phyloP scores from a whole-genome alignment of 2,797 vertebrate genomes.

The Oreonectes daqikongensis region DNA sequence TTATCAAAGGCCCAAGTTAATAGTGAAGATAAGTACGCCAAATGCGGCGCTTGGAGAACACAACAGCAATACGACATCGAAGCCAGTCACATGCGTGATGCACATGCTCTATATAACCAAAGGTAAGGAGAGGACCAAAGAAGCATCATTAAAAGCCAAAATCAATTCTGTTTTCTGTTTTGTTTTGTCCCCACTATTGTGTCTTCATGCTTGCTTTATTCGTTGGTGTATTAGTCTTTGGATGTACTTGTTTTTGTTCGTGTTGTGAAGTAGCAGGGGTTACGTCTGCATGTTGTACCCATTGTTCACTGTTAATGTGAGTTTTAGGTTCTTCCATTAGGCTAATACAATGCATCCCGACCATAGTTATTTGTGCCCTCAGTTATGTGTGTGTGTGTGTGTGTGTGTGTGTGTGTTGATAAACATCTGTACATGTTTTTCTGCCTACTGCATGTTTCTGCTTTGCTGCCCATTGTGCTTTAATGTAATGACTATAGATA shows the following conservation, averaged over 20 bases:
- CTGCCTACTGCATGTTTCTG: background rate
- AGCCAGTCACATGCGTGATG: slow-evolving; percentile 81
- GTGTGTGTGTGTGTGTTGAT: slow-evolving; percentile 1
- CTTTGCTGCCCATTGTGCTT: background rate
- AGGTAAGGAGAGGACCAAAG: slow-evolving; percentile 71
- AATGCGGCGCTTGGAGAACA: slow-evolving; percentile 84
- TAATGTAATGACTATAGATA: background rate
- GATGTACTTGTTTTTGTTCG: slow-evolving; percentile 14
- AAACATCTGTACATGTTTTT: background rate
- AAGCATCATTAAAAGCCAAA: slow-evolving; percentile 59
- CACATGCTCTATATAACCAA: slow-evolving; percentile 84
- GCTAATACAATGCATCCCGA: background rate
- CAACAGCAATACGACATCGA: slow-evolving; percentile 84
- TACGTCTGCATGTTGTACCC: background rate
- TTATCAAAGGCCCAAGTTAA: slow-evolving; percentile 84
- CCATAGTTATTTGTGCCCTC: slow-evolving; percentile 8
- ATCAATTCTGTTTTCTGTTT: slow-evolving; percentile 31
- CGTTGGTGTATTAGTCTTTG: slow-evolving; percentile 27
- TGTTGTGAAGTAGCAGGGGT: slow-evolving; percentile 14
- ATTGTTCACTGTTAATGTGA: slow-evolving; percentile 10
- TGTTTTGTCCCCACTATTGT: slow-evolving; percentile 25
- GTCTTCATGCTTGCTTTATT: slow-evolving; percentile 39
- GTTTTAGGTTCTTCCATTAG: background rate
- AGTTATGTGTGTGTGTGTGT: slow-evolving; percentile 1
- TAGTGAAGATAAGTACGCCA: slow-evolving; percentile 82